phyloP scores from a whole-genome alignment of 2,797 vertebrate species.

The Trichosurus vulpecula region DNA sequence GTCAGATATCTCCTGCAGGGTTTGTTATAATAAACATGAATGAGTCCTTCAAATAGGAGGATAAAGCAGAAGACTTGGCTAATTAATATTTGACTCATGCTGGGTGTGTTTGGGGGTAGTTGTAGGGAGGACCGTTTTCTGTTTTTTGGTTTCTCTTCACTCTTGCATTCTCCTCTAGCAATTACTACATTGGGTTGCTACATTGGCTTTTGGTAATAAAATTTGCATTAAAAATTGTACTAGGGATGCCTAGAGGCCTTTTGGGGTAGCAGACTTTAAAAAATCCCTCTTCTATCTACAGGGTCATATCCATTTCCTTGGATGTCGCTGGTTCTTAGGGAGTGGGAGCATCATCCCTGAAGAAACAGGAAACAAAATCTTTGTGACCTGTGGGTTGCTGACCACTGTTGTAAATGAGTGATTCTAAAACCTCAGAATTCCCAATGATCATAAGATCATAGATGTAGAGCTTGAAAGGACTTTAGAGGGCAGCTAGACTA shows the following conservation, averaged over 20 bases:
- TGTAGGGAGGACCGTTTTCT: conserved; percentile 16
- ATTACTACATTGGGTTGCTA: background rate
- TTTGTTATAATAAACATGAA: conserved; percentile 11
- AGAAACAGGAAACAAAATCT: background rate
- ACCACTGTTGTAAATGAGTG: background rate
- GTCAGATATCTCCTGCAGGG: background rate
- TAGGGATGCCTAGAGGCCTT: background rate
- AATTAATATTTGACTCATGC: conserved; percentile 22
- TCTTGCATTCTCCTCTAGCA: conserved; percentile 16
- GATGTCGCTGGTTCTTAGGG: background rate
- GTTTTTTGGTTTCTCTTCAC: conserved; percentile 20
- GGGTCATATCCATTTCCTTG: background rate
- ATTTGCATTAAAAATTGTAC: conserved; percentile 45
- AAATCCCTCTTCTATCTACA: background rate
- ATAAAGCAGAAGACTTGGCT: conserved; percentile 1
- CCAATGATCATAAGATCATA: background rate
- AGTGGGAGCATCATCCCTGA: background rate
- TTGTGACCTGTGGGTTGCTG: background rate
- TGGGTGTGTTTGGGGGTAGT: background rate
- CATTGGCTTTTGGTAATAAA: background rate
- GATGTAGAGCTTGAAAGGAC: background rate
- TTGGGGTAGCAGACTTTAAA: background rate
- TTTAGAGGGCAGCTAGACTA: background rate
- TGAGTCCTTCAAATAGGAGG: background rate
- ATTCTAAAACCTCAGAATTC: background rate